Conservation (phyloP, 2,113 vertebrate genomes). For the Colossoma macropomum region DNA sequence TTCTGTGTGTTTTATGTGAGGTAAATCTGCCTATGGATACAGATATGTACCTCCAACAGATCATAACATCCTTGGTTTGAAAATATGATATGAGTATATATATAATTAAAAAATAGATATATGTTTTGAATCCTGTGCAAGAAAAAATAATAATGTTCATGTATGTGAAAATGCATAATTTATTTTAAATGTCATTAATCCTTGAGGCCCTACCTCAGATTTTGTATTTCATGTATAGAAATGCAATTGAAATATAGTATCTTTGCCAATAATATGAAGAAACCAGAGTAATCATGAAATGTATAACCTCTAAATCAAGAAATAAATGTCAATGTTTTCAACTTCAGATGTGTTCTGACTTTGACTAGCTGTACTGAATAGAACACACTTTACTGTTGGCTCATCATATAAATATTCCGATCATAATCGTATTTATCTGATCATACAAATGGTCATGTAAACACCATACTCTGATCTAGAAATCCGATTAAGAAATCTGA, state of each 20-base stretch:
- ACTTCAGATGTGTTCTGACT: conserved; percentile 54
- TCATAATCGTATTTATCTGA: too few relatives aligned
- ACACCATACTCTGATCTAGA: too few relatives aligned
- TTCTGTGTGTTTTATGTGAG: conserved; percentile 87
- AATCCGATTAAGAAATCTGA: too few relatives aligned
- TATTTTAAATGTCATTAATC: conserved; percentile 89
- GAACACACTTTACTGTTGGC: background rate
- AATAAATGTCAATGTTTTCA: conserved; percentile 98
- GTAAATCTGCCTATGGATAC: conserved; percentile 94
- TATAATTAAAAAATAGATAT: conserved; percentile 67
- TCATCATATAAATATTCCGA: too few relatives aligned
- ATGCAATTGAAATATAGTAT: conserved; percentile 98
- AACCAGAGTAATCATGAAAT: conserved; percentile 91
- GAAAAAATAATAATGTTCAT: conserved; percentile 79
- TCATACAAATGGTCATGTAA: too few relatives aligned
- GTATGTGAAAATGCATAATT: conserved; percentile 88
- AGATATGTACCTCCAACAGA: conserved; percentile 91
- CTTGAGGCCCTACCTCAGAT: conserved; percentile 99
- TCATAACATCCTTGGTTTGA: conserved; percentile 83
- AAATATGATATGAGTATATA: conserved; percentile 71
- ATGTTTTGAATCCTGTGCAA: conserved; percentile 84
- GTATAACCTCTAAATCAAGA: conserved; percentile 87
- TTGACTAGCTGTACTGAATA: background rate
- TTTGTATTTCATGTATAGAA: conserved; percentile 99
- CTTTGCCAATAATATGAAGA: conserved; percentile 95